phyloP scores from a whole-genome alignment of 2,888 invertebrate species.

The Magallana nippona region DNA sequence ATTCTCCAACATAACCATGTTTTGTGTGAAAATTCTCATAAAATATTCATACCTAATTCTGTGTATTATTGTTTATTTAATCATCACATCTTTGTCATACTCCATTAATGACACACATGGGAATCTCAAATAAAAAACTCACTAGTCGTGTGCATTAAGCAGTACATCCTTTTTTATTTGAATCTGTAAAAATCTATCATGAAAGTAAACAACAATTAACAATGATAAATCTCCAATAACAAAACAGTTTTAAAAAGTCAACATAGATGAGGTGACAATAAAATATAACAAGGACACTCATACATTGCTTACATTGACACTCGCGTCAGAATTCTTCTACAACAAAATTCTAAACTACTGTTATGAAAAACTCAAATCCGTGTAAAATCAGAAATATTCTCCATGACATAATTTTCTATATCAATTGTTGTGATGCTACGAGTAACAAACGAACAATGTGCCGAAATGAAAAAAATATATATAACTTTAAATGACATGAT shows the following conservation, averaged over 20 bases:
- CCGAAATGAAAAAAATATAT: too few relatives aligned
- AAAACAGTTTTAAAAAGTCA: background rate
- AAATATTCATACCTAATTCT: background rate
- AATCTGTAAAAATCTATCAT: constrained; percentile 8
- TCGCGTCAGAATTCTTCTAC: background rate
- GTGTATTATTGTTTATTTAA: background rate
- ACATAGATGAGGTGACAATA: background rate
- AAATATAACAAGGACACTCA: background rate
- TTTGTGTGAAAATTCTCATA: background rate
- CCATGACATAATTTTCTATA: too few relatives aligned
- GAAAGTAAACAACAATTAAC: constrained; percentile 28
- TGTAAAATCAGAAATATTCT: too few relatives aligned
- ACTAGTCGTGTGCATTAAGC: too few relatives aligned
- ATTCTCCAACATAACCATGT: background rate
- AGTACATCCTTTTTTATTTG: background rate
- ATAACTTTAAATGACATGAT: too few relatives aligned
- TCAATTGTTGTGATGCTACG: too few relatives aligned
- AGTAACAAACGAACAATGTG: too few relatives aligned
- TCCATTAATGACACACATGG: too few relatives aligned
- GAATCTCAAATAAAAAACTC: too few relatives aligned
- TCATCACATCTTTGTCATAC: too few relatives aligned
- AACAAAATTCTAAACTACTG: background rate
- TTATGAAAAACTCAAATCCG: background rate
- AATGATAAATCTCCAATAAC: constrained; percentile 1
- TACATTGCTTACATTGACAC: background rate